Evolutionary conservation across 2,888 invertebrate species (phyloP), one percentile per base, ranked within the genome.

Genomic region (Drosophila sordidula): DNA sequence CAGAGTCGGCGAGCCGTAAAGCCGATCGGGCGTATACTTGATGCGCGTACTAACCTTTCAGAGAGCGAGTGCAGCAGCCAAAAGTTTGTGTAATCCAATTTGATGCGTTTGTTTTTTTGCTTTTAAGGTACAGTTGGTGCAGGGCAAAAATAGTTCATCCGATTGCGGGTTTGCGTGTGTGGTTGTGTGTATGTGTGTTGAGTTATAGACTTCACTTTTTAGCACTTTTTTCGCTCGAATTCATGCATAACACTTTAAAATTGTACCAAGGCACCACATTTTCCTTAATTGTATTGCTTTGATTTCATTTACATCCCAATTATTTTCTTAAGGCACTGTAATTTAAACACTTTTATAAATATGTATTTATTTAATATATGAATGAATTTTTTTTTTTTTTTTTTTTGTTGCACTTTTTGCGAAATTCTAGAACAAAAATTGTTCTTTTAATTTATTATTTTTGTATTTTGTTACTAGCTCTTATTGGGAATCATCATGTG

Each of bases 51-150:
- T 82, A 86, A 86, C 85, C 85, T 86, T 75, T 86, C 87, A 69
- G 75, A 71, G 80, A 86, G 89, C 58, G 89, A 83, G 44, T 80
- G 75, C 67, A 85, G 74, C 56, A 79, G 68, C 89, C 77, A 82
- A 70, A 86, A 83, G 32, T 89, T 68, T 65, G 74, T 77, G 72
- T 86, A 86, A 86, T 86, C 85, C 85, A 86, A 89, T 88, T 71
- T 89, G 89, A 77, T 74, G 80, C 58, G 56, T 71, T 29, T 77
- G 36, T 8, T 39, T 29, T 36, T 26, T 46, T 26, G 11, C 44
- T 16, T 61, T 41, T 12, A n/a, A n/a, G 42, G 62, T 59, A 66
- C 80, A 63, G 67, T 76, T 64, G 69, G 25, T 42, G 38, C 25
- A 14, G 14, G 6, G 25, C 55, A 57, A 65, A 63, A 44, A 59